Conservation (phyloP, 2,888 invertebrate species). For the Hirtodrosophila histrioides region DNA sequence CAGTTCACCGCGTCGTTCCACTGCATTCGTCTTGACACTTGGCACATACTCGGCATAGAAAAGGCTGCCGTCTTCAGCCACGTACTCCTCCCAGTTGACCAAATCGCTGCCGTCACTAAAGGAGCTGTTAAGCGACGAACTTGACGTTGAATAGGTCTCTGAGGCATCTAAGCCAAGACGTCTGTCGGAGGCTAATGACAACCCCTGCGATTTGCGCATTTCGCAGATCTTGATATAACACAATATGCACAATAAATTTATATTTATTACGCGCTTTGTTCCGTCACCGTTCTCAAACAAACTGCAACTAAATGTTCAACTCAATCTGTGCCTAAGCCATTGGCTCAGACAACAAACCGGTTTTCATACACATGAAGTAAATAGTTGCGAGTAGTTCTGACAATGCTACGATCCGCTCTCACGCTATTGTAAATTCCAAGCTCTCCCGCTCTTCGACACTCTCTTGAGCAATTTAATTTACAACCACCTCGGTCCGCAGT, state of each 20-base stretch:
- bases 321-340: conserved; percentile 21
- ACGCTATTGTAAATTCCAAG: conserved; percentile 30
- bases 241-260: not conserved
- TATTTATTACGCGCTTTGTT: conserved; percentile 16
- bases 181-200: conserved; percentile 33
- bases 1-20: conserved; percentile 82
- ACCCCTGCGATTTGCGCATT: conserved; percentile 69
- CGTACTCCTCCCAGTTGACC: conserved; percentile 82
- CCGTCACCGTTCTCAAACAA: conserved; percentile 33
- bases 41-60: conserved; percentile 87
- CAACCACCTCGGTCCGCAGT: not conserved
- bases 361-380: conserved; percentile 14
- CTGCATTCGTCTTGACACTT: conserved; percentile 48
- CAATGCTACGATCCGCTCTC: conserved; percentile 26
- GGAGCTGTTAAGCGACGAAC: conserved; percentile 76
- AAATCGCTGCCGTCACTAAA: conserved; percentile 79
- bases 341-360: conserved; percentile 38
- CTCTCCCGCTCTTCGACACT: conserved; percentile 15
- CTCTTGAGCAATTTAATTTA: conserved; percentile 36
- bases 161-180: conserved; percentile 62
- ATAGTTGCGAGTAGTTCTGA: conserved; percentile 1
- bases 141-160: conserved; percentile 79
- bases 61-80: conserved; percentile 86
- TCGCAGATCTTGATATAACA: conserved; percentile 15
- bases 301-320: conserved; percentile 41